Conservation (phyloP, 2,888 invertebrate genomes). For the Meta bourneti region DNA sequence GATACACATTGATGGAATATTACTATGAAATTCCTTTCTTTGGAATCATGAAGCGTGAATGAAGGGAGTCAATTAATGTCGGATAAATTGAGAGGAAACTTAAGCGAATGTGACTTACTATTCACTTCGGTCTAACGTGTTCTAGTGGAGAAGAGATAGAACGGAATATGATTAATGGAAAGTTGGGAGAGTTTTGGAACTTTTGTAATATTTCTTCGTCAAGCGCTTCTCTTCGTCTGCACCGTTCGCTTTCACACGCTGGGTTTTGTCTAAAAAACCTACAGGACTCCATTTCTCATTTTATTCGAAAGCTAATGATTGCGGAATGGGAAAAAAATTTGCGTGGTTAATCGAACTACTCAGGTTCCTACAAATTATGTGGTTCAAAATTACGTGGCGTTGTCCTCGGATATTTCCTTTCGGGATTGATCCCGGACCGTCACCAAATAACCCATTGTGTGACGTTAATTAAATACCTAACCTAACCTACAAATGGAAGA, state of each 20-base stretch:
- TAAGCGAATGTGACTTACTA: conserved; percentile 18
- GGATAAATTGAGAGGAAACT: conserved; percentile 26
- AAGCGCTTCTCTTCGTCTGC: neutral
- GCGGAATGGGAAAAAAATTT: neutral
- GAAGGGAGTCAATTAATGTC: conserved; percentile 46
- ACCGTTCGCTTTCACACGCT: neutral
- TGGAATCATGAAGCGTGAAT: too few relatives aligned
- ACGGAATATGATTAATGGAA: conserved; percentile 34
- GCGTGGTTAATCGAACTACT: too few relatives aligned
- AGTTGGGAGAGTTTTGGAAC: neutral
- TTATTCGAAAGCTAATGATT: neutral
- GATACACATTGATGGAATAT: too few relatives aligned
- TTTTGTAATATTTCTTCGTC: conserved; percentile 30
- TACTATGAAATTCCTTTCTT: too few relatives aligned
- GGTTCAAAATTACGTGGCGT: too few relatives aligned
- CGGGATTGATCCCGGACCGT: too few relatives aligned
- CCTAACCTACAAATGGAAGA: too few relatives aligned
- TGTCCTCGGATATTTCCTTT: too few relatives aligned
- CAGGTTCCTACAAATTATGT: too few relatives aligned
- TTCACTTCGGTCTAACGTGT: neutral
- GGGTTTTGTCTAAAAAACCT: neutral
- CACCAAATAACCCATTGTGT: too few relatives aligned
- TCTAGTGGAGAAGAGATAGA: neutral
- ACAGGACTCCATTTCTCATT: neutral
- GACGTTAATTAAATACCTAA: too few relatives aligned